A percentile compares a stretch with the other conserved stretches of the same genome.
Evolutionary conservation across 2,797 vertebrate species (phyloP).

Genomic region (Ciconia nigra): DNA sequence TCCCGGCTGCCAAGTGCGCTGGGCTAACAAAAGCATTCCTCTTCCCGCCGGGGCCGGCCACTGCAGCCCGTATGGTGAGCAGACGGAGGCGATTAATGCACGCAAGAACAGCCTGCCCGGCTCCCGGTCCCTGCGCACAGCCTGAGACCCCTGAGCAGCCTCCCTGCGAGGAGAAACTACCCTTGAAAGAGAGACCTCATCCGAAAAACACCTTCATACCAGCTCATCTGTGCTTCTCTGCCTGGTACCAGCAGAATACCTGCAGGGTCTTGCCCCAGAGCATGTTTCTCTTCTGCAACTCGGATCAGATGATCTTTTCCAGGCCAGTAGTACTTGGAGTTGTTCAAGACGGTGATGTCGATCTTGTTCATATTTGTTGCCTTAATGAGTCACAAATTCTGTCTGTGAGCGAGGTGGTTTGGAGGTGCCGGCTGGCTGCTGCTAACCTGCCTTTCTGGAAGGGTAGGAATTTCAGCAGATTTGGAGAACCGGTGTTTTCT

Average conservation of each 20-base stretch:
- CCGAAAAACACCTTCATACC: neutral
- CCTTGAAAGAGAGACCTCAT: neutral
- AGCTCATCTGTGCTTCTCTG: neutral
- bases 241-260: neutral
- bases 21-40: conserved; percentile 49
- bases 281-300: neutral
- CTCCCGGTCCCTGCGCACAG: neutral
- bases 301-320: neutral
- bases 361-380: conserved; percentile 60
- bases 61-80: conserved; percentile 27
- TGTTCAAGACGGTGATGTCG: neutral
- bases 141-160: neutral
- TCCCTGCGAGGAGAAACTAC: neutral
- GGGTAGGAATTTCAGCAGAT: conserved; percentile 32
- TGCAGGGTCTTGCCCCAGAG: conserved; percentile 6
- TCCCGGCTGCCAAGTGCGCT: conserved; percentile 8
- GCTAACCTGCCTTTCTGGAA: conserved; percentile 47
- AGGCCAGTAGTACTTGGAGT: neutral
- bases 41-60: neutral
- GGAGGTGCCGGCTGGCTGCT: conserved; percentile 20
- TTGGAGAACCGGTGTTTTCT: conserved; percentile 6
- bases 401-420: conserved; percentile 21
- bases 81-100: conserved; percentile 29
- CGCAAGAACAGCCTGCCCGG: neutral
- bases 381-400: conserved; percentile 62